phyloP scores from a whole-genome alignment of 2,113 vertebrate species.

The Phalacrocorax aristotelis region DNA sequence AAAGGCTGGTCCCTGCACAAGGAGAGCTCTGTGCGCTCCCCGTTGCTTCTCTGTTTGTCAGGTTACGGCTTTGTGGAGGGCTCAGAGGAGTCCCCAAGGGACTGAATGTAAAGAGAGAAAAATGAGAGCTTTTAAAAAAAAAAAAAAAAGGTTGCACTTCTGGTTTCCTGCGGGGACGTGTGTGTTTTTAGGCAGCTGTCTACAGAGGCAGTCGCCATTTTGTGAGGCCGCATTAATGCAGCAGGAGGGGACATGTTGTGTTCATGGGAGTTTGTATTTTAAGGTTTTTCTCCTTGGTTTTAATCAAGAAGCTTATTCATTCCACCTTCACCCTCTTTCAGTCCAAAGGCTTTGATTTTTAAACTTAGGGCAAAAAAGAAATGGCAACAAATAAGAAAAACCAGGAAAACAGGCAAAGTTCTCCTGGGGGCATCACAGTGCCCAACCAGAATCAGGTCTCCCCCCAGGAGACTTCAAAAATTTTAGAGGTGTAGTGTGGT shows the following conservation, averaged over 20 bases:
- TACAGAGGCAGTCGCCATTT: conserved; percentile 54
- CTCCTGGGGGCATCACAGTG: rapidly evolving
- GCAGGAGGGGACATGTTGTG: conserved; percentile 32
- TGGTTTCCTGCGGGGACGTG: neutral
- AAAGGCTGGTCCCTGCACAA: neutral
- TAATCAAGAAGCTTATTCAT: neutral
- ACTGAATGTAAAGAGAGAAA: neutral
- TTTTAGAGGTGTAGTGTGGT: neutral
- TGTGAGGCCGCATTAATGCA: neutral
- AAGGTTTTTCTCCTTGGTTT: neutral
- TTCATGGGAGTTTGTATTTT: neutral
- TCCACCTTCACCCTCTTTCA: neutral
- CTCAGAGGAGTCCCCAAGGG: neutral
- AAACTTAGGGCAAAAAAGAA: neutral
- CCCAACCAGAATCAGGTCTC: neutral
- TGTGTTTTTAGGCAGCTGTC: neutral
- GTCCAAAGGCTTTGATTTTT: neutral
- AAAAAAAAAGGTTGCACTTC: neutral
- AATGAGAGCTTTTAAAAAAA: neutral
- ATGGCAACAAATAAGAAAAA: neutral
- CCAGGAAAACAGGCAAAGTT: neutral
- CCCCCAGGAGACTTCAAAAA: neutral
- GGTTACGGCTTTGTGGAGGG: neutral
- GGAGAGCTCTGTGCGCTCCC: neutral
- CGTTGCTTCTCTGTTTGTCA: too few relatives aligned